Percentiles rank a stretch among this genome's conserved stretches.
These are phyloP conservation scores for Pachypsylla venusta DNA, from an alignment of 1,140 invertebrate species.

Conservation along the genomic window DNA sequence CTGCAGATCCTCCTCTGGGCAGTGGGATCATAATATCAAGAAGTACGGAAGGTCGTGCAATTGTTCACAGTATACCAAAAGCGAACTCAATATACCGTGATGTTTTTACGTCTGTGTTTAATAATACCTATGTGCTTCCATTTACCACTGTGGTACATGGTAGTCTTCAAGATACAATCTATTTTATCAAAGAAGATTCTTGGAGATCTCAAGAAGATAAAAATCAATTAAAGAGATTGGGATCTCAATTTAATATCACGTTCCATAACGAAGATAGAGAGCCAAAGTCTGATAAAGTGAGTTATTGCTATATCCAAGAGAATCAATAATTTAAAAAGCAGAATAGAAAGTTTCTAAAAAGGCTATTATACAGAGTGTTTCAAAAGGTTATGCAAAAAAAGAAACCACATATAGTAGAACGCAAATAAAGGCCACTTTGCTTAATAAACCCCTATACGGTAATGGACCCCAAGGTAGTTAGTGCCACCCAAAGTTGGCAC, in stretches of 20 bases:
- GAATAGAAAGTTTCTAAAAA: no score
- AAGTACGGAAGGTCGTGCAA: constrained; percentile 56
- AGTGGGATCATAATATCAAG: constrained; percentile 76
- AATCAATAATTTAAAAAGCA: no score
- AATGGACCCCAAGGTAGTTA: no score
- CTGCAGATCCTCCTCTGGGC: constrained; percentile 72
- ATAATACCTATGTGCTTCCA: constrained; percentile 72
- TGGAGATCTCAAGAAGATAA: constrained; percentile 77
- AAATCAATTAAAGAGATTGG: constrained; percentile 69
- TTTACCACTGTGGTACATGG: constrained; percentile 80
- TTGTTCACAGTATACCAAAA: constrained; percentile 69
- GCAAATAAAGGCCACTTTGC: no score
- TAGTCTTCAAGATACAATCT: constrained; percentile 73
- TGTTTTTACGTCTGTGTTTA: constrained; percentile 86
- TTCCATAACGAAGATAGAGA: constrained; percentile 69
- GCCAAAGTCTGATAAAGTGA: constrained; percentile 23
- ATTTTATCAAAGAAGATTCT: constrained; percentile 84
- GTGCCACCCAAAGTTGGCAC: no score
- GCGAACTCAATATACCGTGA: constrained; percentile 79
- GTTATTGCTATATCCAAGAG: no score
- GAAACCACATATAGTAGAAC: no score
- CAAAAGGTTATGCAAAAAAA: no score
- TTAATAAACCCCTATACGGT: no score
- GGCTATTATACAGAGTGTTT: no score
- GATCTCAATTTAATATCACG: constrained; percentile 82